Evolutionary conservation across 2,888 invertebrate species (phyloP).

Genomic region (Heliconius aoede): DNA sequence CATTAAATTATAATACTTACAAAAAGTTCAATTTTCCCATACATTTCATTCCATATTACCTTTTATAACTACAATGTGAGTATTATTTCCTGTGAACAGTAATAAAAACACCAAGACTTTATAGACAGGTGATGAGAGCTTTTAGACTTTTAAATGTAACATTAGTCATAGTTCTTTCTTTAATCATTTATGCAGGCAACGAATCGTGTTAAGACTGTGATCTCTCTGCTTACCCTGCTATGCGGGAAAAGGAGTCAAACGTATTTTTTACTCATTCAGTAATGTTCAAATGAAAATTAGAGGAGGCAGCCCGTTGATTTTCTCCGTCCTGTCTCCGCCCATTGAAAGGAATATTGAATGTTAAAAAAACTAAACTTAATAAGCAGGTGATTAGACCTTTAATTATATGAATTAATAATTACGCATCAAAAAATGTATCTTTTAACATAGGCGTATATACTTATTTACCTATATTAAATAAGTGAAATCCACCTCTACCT

Average conservation of each 20-base stretch:
- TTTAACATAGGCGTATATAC: too few relatives aligned
- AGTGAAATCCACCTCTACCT: too few relatives aligned
- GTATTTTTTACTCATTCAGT: neutral
- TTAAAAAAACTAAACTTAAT: too few relatives aligned
- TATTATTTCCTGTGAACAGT: neutral
- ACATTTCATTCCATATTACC: neutral
- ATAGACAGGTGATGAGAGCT: slow-evolving; percentile 11
- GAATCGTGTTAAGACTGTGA: neutral
- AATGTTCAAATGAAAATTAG: too few relatives aligned
- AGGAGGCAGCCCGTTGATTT: too few relatives aligned
- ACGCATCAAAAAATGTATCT: too few relatives aligned
- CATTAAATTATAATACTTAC: neutral
- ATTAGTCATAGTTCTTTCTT: neutral
- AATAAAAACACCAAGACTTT: neutral
- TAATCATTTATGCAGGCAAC: neutral
- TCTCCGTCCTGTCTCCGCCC: too few relatives aligned
- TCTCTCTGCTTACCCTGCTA: neutral
- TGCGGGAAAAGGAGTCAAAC: neutral
- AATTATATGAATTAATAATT: too few relatives aligned
- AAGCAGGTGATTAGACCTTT: too few relatives aligned
- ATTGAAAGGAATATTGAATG: too few relatives aligned
- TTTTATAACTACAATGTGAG: neutral
- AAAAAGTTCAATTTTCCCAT: neutral
- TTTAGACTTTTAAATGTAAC: neutral
- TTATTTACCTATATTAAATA: too few relatives aligned